Conservation (phyloP, 2,888 invertebrate species). For the Ditula angustiorana region DNA sequence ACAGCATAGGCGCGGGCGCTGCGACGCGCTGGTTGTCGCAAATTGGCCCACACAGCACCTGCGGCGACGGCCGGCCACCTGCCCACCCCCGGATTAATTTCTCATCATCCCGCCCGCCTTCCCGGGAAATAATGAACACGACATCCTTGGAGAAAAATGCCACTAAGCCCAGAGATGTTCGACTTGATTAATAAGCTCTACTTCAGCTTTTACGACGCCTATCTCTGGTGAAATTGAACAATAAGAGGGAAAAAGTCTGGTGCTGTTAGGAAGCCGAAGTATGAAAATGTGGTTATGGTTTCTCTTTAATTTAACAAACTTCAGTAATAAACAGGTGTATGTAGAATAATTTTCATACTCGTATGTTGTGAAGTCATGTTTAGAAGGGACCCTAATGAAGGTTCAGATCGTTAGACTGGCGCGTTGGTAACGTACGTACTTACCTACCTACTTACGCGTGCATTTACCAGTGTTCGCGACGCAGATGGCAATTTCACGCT, state of each 20-base stretch:
- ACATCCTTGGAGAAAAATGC: constrained; percentile 77
- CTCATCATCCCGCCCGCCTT: constrained; percentile 77
- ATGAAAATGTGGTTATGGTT: neutral
- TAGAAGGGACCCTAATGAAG: constrained; percentile 4
- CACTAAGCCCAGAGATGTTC: constrained; percentile 67
- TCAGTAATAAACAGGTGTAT: neutral
- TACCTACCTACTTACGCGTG: constrained; percentile 49
- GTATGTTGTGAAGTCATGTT: neutral
- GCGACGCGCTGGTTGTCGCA: constrained; percentile 54
- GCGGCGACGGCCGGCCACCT: constrained; percentile 64
- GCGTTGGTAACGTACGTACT: constrained; percentile 12
- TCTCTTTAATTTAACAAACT: neutral
- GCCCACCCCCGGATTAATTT: constrained; percentile 79
- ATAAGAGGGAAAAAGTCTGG: constrained; percentile 42
- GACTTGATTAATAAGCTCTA: constrained; percentile 74
- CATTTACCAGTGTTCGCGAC: constrained; percentile 64
- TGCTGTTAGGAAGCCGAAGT: neutral
- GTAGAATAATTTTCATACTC: no score
- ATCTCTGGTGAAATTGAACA: constrained; percentile 53
- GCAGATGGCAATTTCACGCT: constrained; percentile 72
- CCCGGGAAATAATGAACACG: constrained; percentile 76
- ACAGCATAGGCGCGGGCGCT: constrained; percentile 26
- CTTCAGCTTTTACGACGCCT: constrained; percentile 58
- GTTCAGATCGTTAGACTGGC: neutral
- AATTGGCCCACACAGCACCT: constrained; percentile 73